These are phyloP conservation scores for Drosophila murphyi DNA, from an alignment of 1,140 invertebrate genomes.

Conservation along the genomic window DNA sequence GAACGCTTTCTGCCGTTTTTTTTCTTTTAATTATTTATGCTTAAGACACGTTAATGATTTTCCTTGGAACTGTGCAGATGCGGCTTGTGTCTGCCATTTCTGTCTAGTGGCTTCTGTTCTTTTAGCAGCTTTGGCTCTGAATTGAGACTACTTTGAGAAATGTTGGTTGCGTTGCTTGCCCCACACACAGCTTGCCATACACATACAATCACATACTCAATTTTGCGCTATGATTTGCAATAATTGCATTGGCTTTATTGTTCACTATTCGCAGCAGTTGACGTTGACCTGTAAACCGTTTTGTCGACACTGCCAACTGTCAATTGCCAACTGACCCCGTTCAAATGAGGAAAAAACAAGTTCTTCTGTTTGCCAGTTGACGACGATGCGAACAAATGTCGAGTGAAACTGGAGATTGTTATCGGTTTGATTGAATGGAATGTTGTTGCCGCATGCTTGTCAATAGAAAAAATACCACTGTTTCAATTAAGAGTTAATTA, in stretches of 20 bases:
- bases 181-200: not conserved
- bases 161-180: slow-evolving; percentile 1
- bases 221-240: slow-evolving; percentile 13
- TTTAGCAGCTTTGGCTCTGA: not conserved
- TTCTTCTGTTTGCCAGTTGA: slow-evolving; percentile 29
- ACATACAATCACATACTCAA: not conserved
- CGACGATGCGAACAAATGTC: slow-evolving; percentile 34
- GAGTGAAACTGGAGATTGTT: slow-evolving; percentile 36
- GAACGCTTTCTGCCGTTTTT: slow-evolving; percentile 46
- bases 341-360: slow-evolving; percentile 45
- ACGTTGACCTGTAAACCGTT: slow-evolving; percentile 57
- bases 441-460: slow-evolving; percentile 22
- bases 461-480: slow-evolving; percentile 25
- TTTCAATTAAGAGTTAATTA: slow-evolving; percentile 44
- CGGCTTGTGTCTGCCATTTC: slow-evolving; percentile 1
- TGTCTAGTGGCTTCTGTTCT: slow-evolving; percentile 2
- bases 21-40: slow-evolving; percentile 74
- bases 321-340: slow-evolving; percentile 50
- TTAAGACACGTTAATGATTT: slow-evolving; percentile 81
- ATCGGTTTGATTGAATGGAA: slow-evolving; percentile 49
- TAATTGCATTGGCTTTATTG: slow-evolving; percentile 42
- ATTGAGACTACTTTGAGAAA: not conserved
- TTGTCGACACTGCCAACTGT: slow-evolving; percentile 34
- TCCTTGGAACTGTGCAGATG: slow-evolving; percentile 62
- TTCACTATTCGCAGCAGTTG: slow-evolving; percentile 13